Evolutionary conservation across 1,140 invertebrate species (phyloP).

Genomic region (Eupristina koningsbergeri): DNA sequence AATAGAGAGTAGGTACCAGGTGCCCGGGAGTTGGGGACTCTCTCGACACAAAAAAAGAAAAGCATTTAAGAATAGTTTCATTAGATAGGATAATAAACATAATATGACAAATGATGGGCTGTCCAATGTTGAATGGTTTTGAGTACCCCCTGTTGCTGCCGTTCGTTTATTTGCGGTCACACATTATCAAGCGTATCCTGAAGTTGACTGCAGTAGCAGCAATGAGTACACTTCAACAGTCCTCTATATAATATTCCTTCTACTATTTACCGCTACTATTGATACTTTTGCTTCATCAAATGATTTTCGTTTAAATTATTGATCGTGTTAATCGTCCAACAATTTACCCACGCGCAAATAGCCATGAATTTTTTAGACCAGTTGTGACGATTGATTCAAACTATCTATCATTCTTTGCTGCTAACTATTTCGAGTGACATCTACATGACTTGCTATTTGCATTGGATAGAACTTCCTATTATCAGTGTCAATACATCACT

Average conservation of each 20-base stretch:
- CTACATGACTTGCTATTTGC: neutral
- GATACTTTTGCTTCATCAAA: neutral
- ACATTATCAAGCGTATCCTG: slow-evolving; percentile 62
- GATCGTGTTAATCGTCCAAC: neutral
- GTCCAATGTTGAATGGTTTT: slow-evolving; percentile 69
- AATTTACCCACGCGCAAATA: slow-evolving; percentile 55
- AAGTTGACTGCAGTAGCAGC: neutral
- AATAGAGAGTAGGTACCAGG: slow-evolving; percentile 64
- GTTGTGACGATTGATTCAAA: slow-evolving; percentile 73
- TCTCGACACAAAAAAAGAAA: slow-evolving; percentile 58
- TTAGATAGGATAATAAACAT: slow-evolving; percentile 60
- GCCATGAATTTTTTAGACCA: slow-evolving; percentile 69
- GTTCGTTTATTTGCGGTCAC: slow-evolving; percentile 73
- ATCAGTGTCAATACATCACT: neutral
- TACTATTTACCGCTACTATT: slow-evolving; percentile 53
- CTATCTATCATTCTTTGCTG: slow-evolving; percentile 68
- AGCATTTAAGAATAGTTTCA: slow-evolving; percentile 73
- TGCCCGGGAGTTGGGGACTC: slow-evolving; percentile 50
- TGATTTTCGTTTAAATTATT: neutral
- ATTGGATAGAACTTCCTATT: neutral
- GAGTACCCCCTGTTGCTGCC: slow-evolving; percentile 72
- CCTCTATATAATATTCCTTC: neutral
- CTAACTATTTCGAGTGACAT: neutral
- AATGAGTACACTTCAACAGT: neutral
- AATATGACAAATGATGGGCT: slow-evolving; percentile 73